Conservation (phyloP, 2,888 invertebrate genomes). For the Sesia apiformis region DNA sequence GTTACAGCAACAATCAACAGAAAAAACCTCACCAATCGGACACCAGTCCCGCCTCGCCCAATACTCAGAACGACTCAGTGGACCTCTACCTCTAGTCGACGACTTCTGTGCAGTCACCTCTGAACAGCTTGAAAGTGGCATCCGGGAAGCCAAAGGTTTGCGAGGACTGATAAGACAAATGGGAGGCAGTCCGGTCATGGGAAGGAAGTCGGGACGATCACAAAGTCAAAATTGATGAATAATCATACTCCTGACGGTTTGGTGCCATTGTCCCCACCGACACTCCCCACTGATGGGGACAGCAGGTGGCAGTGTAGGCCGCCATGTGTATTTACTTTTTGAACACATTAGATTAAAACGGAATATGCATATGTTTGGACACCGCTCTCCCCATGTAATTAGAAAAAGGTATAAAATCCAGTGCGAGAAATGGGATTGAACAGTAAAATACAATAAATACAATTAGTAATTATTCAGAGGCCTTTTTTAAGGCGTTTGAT, state of each 20-base stretch:
- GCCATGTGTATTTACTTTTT: too few species aligned
- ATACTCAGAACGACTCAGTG: slow-evolving; percentile 69
- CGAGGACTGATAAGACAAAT: slow-evolving; percentile 87
- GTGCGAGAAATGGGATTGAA: too few species aligned
- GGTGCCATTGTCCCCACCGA: too few species aligned
- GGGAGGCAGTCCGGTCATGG: slow-evolving; percentile 88
- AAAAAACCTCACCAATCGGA: slow-evolving; percentile 64
- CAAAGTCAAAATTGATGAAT: slow-evolving; percentile 59
- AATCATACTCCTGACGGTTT: too few species aligned
- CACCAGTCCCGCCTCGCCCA: slow-evolving; percentile 78
- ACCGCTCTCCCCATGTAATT: background rate
- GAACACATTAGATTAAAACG: too few species aligned
- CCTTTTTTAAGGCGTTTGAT: too few species aligned
- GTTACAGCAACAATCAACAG: slow-evolving; percentile 23
- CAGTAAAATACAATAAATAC: too few species aligned
- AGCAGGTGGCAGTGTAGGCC: too few species aligned
- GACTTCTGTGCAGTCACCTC: slow-evolving; percentile 94
- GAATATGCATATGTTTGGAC: background rate
- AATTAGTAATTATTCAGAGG: too few species aligned
- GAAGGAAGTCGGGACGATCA: slow-evolving; percentile 76
- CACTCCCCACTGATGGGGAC: too few species aligned
- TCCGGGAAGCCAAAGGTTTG: slow-evolving; percentile 82
- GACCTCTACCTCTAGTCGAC: slow-evolving; percentile 88
- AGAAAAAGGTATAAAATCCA: too few species aligned
- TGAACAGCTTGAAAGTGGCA: slow-evolving; percentile 77